Base-by-base conservation (phyloP, 2,888 invertebrate species). In the Diaprepes abbreviatus region DNA sequence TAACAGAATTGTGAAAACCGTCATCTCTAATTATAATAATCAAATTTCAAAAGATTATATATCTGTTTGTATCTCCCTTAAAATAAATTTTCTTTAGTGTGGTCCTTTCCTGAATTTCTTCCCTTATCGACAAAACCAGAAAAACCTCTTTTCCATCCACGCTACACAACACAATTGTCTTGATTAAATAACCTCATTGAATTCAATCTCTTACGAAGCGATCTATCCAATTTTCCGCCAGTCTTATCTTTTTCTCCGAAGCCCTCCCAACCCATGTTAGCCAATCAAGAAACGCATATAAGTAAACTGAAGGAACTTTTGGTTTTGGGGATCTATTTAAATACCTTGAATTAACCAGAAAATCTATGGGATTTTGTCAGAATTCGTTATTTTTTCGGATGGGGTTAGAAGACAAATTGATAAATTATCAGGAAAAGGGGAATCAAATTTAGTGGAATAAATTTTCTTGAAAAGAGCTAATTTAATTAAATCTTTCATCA, bases 171-270 rank as follows among this genome's bases (percentile, higher is more conserved):
- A 73, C 78, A 77, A 77, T 79, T 77, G 77, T 74, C 76, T 79
- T 79, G 81, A 81, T 81, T 81, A 81, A 80, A 83, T 83, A 83
- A 83, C 80, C 82, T 81, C 82, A 79, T 82, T 80, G 82, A 83
- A 83, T 83, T 83, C 83, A 83, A 83, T 83, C 82, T 79, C 76
- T 76, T 79, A 78, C 78, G 78, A 67, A 74, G 74, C 73, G 24
- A 82, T 82, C 83, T 83, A 83, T 82, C 83, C 84, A 83, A 84
- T 84, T 84, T 84, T 83, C 83, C 78, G 79, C 31, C 77, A 77
- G 80, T 80, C 82, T 83, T 83, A 83, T 83, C 83, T 83, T 79
- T 79, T 81, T 75, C 50, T 75, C 76, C 76, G 76, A 77, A 79
- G 81, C 81, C 79, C 81, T 81, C 80, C 79, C 59, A 69, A 79